phyloP scores from a whole-genome alignment of 2,888 invertebrate species.

The Papilio elwesi region DNA sequence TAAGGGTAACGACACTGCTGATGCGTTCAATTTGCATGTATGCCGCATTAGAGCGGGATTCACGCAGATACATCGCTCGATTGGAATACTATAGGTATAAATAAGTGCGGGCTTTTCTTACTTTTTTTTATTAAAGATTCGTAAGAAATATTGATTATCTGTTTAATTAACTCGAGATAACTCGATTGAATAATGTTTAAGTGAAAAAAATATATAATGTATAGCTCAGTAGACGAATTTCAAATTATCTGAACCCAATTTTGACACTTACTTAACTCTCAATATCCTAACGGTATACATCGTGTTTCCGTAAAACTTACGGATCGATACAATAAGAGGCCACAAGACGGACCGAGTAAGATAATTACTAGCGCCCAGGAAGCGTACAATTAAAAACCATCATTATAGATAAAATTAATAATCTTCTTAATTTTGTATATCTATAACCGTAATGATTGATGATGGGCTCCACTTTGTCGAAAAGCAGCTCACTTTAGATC shows the following conservation, averaged over 20 bases:
- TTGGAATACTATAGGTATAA: too few species aligned
- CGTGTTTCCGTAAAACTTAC: too few species aligned
- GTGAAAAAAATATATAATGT: background rate
- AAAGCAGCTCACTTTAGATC: background rate
- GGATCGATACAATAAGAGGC: background rate
- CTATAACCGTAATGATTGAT: background rate
- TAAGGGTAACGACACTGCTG: conserved; percentile 80
- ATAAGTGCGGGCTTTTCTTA: too few species aligned
- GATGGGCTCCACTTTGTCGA: too few species aligned
- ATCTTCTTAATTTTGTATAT: background rate
- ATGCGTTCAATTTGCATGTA: conserved; percentile 75
- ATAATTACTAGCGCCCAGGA: too few species aligned
- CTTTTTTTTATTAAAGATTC: too few species aligned
- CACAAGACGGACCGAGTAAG: background rate
- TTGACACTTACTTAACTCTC: background rate
- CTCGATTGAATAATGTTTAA: background rate
- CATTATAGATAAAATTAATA: background rate
- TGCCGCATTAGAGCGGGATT: conserved; percentile 44
- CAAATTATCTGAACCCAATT: background rate
- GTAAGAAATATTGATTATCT: too few species aligned
- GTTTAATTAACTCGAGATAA: too few species aligned
- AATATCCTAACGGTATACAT: background rate
- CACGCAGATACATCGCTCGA: too few species aligned
- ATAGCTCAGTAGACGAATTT: background rate
- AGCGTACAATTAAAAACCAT: too few species aligned